A percentile compares a stretch with the other conserved stretches of the same genome.
These are phyloP conservation scores for Trichonephila clavipes DNA, from an alignment of 1,140 invertebrate genomes.

Conservation along the genomic window DNA sequence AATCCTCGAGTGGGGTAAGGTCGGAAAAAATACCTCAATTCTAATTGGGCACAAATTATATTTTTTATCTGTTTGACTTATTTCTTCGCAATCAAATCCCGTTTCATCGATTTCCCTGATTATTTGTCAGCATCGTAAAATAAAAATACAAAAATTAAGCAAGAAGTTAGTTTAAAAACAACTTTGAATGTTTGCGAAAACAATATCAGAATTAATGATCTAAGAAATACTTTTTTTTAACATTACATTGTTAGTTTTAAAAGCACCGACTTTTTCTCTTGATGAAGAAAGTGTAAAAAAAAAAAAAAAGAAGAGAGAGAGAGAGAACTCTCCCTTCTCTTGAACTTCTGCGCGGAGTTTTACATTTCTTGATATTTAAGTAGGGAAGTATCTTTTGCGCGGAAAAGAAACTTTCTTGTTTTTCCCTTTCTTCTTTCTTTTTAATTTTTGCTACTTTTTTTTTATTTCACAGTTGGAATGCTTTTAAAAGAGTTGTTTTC, in stretches of 20 bases:
- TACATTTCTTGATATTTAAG: background rate
- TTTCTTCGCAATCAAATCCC: background rate
- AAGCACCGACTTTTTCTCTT: background rate
- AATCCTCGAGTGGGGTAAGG: too few species aligned
- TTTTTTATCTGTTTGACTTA: too few species aligned
- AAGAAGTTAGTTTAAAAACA: background rate
- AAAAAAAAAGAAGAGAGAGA: background rate
- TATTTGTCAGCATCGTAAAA: background rate
- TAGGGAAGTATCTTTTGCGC: background rate
- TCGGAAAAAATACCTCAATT: too few species aligned
- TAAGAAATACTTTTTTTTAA: background rate
- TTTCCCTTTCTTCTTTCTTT: background rate
- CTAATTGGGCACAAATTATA: too few species aligned
- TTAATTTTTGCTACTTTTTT: background rate
- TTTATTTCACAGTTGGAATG: background rate
- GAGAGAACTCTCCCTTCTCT: background rate
- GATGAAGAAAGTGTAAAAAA: background rate
- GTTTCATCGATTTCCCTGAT: background rate
- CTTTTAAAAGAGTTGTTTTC: background rate
- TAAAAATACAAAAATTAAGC: background rate
- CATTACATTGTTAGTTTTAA: background rate
- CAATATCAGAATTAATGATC: slow-evolving; percentile 23
- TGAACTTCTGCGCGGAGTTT: slow-evolving; percentile 6
- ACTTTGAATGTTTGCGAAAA: background rate
- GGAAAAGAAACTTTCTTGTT: background rate